Percentiles rank a stretch among this genome's conserved stretches.
These are phyloP conservation scores for Alethe castanea DNA, from an alignment of 2,113 vertebrate species.

Conservation along the genomic window DNA sequence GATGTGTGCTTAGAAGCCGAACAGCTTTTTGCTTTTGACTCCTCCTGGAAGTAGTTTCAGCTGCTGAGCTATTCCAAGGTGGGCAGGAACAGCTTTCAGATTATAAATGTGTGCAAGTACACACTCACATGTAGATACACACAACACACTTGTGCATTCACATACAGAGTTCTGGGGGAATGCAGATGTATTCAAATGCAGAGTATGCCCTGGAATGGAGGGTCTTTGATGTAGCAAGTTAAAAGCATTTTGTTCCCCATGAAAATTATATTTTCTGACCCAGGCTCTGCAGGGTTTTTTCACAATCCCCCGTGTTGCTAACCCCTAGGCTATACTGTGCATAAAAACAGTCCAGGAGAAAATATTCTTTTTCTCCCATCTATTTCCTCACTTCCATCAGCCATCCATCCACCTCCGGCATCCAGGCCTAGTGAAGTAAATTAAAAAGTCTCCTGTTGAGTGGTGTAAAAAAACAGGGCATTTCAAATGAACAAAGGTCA, in stretches of 20 bases:
- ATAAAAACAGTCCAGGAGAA: background rate
- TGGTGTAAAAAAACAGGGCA: background rate
- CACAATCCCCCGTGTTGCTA: background rate
- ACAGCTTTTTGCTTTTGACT: background rate
- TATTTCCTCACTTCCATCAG: background rate
- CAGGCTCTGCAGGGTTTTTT: background rate
- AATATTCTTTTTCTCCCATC: background rate
- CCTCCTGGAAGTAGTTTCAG: background rate
- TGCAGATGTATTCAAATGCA: background rate
- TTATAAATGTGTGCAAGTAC: background rate
- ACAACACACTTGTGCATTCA: background rate
- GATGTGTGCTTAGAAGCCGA: background rate
- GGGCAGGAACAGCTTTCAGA: background rate
- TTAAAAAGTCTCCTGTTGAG: conserved; percentile 2
- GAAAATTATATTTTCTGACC: background rate
- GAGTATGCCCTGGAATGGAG: background rate
- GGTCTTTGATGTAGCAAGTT: background rate
- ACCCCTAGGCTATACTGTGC: background rate
- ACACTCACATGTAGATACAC: background rate
- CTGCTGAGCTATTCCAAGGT: background rate
- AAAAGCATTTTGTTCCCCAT: background rate
- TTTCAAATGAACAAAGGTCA: background rate
- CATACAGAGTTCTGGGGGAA: background rate
- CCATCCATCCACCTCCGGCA: background rate
- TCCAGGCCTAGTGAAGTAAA: background rate